Conservation (phyloP, 2,888 invertebrate species). For the Nemurella pictetii region DNA sequence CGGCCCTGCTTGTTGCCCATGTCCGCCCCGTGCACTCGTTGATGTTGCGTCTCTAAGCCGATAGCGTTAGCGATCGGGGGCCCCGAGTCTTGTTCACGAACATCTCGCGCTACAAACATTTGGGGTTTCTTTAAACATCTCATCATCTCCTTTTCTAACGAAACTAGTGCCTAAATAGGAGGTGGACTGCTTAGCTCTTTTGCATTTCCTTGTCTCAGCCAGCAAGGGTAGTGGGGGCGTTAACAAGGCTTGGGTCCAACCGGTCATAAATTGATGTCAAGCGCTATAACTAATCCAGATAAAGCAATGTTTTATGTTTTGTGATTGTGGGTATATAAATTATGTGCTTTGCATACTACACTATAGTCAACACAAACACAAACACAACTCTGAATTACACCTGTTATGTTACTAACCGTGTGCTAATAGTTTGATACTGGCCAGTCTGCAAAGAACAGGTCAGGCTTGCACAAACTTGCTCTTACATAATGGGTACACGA, state of each 20-base stretch:
- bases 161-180: no score
- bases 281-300: not conserved
- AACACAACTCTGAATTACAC: slow-evolving; percentile 1
- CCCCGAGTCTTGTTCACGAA: not conserved
- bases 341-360: slow-evolving; percentile 11
- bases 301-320: not conserved
- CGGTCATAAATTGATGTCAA: slow-evolving; percentile 5
- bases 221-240: not conserved
- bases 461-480: not conserved
- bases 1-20: slow-evolving; percentile 11
- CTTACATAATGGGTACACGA: slow-evolving; percentile 34
- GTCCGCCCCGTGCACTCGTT: slow-evolving; percentile 8
- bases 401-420: not conserved
- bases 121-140: no score
- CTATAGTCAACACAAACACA: slow-evolving; percentile 2
- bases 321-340: slow-evolving; percentile 7
- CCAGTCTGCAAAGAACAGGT: not conserved
- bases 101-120: not conserved
- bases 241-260: not conserved
- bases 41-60: not conserved
- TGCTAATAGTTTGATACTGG: not conserved
- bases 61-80: not conserved
- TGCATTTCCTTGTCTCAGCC: not conserved
- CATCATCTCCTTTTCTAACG: no score
- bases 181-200: no score